phyloP scores from a whole-genome alignment of 2,888 invertebrate species.

The Atherix ibis region DNA sequence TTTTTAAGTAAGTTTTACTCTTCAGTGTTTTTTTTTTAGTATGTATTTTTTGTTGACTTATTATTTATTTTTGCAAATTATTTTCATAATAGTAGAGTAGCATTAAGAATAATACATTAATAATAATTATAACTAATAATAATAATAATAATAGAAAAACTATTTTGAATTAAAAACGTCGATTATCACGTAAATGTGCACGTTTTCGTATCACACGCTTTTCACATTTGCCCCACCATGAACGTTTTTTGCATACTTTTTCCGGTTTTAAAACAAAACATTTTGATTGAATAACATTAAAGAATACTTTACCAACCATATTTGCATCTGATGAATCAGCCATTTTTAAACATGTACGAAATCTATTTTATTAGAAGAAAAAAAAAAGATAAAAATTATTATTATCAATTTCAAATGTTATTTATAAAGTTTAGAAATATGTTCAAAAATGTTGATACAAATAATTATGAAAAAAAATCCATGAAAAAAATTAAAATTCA shows the following conservation, averaged over 20 bases:
- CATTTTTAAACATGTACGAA: slow-evolving; percentile 81
- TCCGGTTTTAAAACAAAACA: slow-evolving; percentile 77
- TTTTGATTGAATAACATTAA: slow-evolving; percentile 87
- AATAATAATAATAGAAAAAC: too few species aligned
- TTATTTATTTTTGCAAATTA: too few species aligned
- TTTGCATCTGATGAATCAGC: slow-evolving; percentile 74
- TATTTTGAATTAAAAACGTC: slow-evolving; percentile 23
- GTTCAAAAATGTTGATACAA: background rate
- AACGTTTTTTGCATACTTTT: slow-evolving; percentile 55
- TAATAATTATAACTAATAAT: too few species aligned
- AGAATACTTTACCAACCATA: slow-evolving; percentile 83
- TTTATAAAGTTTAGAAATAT: background rate
- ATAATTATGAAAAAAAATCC: too few species aligned
- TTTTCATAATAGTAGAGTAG: too few species aligned
- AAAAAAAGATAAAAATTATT: slow-evolving; percentile 7
- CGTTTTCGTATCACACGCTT: slow-evolving; percentile 50
- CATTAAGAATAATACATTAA: too few species aligned
- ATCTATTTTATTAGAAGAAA: slow-evolving; percentile 52
- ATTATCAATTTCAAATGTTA: background rate
- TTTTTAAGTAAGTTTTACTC: too few species aligned
- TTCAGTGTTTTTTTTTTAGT: too few species aligned
- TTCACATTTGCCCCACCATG: slow-evolving; percentile 72
- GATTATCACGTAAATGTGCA: slow-evolving; percentile 58
- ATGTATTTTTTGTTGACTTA: too few species aligned
- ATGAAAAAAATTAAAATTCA: too few species aligned